Evolutionary conservation across 1,140 invertebrate genomes (phyloP), one percentile per base, ranked within the genome.

Genomic region (Lordiphosa mommai): DNA sequence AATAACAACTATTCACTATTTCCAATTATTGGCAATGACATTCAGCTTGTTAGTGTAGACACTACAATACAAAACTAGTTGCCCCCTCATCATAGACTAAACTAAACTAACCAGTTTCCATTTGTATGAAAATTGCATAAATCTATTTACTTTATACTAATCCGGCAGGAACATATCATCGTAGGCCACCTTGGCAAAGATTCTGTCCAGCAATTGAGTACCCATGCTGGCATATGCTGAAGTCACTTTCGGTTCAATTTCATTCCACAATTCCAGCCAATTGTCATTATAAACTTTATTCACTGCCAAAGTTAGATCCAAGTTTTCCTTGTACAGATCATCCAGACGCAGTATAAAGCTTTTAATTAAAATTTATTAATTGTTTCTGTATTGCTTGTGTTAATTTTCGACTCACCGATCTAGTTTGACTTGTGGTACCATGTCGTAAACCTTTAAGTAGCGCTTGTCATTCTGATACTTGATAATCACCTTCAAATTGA

Each of bases 181-280:
- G 10, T 59, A 51, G 6, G 47, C 20, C 1, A 59, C 12, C 0
- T 16, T 44, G 1, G 27, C 29, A 14, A 61, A 44, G 27, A 61
- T 41, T 1, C 41, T 34, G 32, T 33, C 27, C 12, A 55, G n/a
- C 17, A 61, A 13, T 9, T 50, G 7, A 2, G 14, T 36, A 10
- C 16, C 50, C 7, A 10, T 1, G n/a, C 20, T 8, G 1, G 16
- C 10, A 12, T 30, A 44, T 6, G 17, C 43, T 13, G 32, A 6
- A n/a, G 29, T 0, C 2, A 38, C 4, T 2, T 27, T 43, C 1
- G 36, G 43, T 13, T 61, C 51, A 2, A 56, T 5, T 17, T 55
- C 46, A 6, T 61, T 61, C 60, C 40, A 63, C 7, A 56, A 7
- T 32, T 44, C 32, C 4, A 49, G 43, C 38, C 52, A 63, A 46